Percentiles rank a stretch among this genome's conserved stretches.
phyloP scores from a whole-genome alignment of 2,888 invertebrate species.

The Nyleta sp. region DNA sequence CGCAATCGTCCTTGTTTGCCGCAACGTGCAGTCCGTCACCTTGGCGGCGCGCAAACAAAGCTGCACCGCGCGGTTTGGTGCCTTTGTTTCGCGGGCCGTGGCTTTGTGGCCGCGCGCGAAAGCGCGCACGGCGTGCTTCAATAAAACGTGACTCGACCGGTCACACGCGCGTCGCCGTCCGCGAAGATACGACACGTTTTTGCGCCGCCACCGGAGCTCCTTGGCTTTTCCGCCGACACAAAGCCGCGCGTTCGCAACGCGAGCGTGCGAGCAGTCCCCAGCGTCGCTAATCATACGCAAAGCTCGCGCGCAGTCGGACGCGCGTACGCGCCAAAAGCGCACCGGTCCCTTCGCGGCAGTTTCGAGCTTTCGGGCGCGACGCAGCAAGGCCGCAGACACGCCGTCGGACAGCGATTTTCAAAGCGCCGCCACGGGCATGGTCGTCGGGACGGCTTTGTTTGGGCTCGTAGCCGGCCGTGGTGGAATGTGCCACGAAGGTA shows the following conservation, averaged over 20 bases:
- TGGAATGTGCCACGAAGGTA: constrained; percentile 2
- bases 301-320: constrained; percentile 11
- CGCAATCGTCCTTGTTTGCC: too few relatives aligned
- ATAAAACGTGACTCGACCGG: constrained; percentile 30
- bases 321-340: constrained; percentile 17
- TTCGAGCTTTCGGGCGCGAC: too few relatives aligned
- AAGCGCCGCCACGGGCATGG: neutral
- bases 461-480: neutral
- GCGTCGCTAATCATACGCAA: constrained; percentile 22
- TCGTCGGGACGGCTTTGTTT: constrained; percentile 14
- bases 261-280: neutral
- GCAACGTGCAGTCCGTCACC: constrained; percentile 6
- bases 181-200: constrained; percentile 37
- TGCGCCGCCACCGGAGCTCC: constrained; percentile 2
- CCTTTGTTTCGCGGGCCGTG: neutral
- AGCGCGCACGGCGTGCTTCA: constrained; percentile 14
- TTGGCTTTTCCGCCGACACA: neutral
- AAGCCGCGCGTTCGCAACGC: constrained; percentile 5
- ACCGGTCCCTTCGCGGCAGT: constrained; percentile 1
- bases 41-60: constrained; percentile 26
- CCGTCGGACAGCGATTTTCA: neutral
- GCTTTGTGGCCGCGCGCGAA: constrained; percentile 24
- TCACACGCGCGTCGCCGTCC: constrained; percentile 33
- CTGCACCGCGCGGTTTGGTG: constrained; percentile 4
- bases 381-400: too few relatives aligned